A percentile compares a stretch with the other conserved stretches of the same genome.
These are phyloP conservation scores for Addax nasomaculatus DNA, from an alignment of 2,113 vertebrate genomes.

Conservation along the genomic window DNA sequence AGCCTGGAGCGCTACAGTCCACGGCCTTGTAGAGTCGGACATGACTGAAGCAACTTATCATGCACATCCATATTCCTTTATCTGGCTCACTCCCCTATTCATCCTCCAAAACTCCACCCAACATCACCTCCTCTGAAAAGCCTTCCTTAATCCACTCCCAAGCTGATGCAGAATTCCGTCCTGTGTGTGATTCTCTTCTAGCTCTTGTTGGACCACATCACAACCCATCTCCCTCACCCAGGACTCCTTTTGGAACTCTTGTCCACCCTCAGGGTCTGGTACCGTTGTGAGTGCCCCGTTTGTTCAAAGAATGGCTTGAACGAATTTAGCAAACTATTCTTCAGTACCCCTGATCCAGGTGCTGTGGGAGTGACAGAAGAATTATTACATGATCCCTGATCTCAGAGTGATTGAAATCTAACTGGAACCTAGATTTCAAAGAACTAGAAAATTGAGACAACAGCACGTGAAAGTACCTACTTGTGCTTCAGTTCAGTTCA, in stretches of 20 bases:
- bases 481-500: no score
- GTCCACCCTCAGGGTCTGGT: background rate
- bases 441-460: background rate
- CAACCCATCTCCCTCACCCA: background rate
- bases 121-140: background rate
- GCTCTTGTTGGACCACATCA: background rate
- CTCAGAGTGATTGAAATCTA: background rate
- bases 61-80: background rate
- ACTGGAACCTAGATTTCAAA: background rate
- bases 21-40: background rate
- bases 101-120: background rate
- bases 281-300: background rate
- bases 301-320: background rate
- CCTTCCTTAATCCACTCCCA: background rate
- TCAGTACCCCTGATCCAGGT: background rate
- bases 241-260: background rate
- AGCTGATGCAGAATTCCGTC: background rate
- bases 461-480: background rate
- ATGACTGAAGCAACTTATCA: background rate
- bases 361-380: background rate
- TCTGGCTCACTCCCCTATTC: background rate
- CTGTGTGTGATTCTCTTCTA: background rate
- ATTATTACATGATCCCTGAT: background rate
- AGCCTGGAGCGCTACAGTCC: background rate
- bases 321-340: background rate